Evolutionary conservation across 2,888 invertebrate species (phyloP).

Genomic region (Ptilodon capucinus): DNA sequence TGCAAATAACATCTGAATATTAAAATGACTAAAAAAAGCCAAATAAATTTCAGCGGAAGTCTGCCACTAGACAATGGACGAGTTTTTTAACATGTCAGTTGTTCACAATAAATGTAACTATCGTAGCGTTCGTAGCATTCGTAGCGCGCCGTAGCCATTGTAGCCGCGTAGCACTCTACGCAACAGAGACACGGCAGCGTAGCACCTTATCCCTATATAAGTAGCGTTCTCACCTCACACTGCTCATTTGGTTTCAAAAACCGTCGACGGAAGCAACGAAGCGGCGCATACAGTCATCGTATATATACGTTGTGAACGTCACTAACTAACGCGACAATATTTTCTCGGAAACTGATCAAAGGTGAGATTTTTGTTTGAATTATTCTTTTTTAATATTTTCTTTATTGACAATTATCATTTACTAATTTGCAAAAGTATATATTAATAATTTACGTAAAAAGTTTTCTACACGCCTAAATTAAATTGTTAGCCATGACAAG

Average conservation of each 20-base stretch:
- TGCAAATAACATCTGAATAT: too few species aligned
- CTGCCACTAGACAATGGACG: too few species aligned
- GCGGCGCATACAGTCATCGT: constrained; percentile 23
- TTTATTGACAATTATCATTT: background rate
- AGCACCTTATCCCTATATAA: constrained; percentile 62
- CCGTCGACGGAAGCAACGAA: constrained; percentile 53
- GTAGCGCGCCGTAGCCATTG: constrained; percentile 22
- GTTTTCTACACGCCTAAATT: background rate
- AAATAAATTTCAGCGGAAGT: too few species aligned
- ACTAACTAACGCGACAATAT: constrained; percentile 2
- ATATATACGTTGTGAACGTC: constrained; percentile 15
- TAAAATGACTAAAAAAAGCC: too few species aligned
- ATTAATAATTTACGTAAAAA: too few species aligned
- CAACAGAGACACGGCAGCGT: constrained; percentile 40
- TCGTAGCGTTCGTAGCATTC: constrained; percentile 11
- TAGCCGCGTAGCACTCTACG: constrained; percentile 38
- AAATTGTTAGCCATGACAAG: too few species aligned
- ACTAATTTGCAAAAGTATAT: too few species aligned
- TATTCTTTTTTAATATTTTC: background rate
- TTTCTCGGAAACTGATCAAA: constrained; percentile 10
- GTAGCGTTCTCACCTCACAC: constrained; percentile 46
- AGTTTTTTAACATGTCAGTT: background rate
- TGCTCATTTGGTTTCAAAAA: constrained; percentile 69
- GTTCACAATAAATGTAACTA: background rate
- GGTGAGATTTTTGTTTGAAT: constrained; percentile 16